A percentile compares a stretch with the other conserved stretches of the same genome.
Conservation (phyloP, 2,888 invertebrate genomes). For the Microctonus brassicae region DNA sequence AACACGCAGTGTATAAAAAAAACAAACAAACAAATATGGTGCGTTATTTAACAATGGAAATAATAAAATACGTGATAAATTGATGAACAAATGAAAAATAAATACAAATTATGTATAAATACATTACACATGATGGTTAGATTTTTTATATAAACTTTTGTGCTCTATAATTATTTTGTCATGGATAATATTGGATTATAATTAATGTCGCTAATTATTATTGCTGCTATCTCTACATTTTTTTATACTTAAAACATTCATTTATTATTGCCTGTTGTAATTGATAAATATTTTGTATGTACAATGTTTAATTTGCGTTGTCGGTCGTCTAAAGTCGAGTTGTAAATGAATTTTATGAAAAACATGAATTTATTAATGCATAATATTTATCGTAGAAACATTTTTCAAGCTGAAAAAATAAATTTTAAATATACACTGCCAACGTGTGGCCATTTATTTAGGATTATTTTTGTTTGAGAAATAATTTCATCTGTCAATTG, state of each 20-base stretch:
- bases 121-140: neutral
- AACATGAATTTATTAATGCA: neutral
- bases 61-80: neutral
- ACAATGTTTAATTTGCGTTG: neutral
- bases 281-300: neutral
- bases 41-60: neutral
- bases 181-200: neutral
- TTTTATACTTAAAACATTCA: neutral
- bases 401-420: neutral
- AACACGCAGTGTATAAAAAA: neutral
- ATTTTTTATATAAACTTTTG: neutral
- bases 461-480: neutral
- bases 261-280: neutral
- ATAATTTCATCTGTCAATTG: neutral
- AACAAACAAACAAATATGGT: neutral
- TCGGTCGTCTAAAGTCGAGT: neutral
- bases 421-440: neutral
- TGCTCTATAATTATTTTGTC: neutral
- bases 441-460: neutral
- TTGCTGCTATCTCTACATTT: neutral
- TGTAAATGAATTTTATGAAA: neutral
- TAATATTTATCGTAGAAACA: neutral
- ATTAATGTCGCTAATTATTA: neutral
- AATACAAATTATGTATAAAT: slow-evolving; percentile 9
- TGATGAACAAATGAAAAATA: neutral